Percentiles rank a stretch among this genome's conserved stretches.
phyloP scores from a whole-genome alignment of 2,797 vertebrate genomes.

The Helicolenus hilgendorfi region DNA sequence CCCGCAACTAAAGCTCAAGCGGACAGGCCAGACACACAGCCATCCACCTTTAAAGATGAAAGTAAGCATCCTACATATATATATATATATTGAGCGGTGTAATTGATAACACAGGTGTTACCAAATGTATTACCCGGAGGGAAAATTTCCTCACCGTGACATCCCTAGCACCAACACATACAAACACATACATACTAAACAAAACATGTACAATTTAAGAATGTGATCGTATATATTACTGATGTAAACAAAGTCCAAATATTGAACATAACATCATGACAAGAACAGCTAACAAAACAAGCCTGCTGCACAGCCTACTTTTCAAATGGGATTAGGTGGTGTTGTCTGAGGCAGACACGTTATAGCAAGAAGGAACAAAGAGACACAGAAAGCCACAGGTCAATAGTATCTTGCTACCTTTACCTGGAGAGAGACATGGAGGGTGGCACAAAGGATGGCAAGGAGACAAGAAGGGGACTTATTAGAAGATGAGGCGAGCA shows the following conservation, averaged over 20 bases:
- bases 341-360: conserved; percentile 22
- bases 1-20: too few species aligned
- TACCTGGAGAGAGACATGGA: conserved; percentile 74
- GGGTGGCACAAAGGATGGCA: conserved; percentile 72
- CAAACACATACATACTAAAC: not conserved
- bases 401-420: conserved; percentile 55
- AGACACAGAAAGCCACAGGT: conserved; percentile 46
- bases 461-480: conserved; percentile 80
- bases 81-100: not conserved
- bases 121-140: too few species aligned
- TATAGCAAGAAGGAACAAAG: conserved; percentile 24
- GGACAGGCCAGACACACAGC: too few species aligned
- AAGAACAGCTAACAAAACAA: not conserved
- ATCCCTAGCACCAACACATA: too few species aligned
- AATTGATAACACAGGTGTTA: too few species aligned
- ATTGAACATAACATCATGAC: not conserved
- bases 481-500: conserved; percentile 88
- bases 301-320: conserved; percentile 15
- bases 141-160: too few species aligned
- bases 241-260: not conserved
- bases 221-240: not conserved
- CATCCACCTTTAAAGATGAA: not conserved
- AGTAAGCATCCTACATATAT: not conserved
- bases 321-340: conserved; percentile 19
- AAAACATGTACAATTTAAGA: not conserved